Base-by-base conservation (phyloP, 1,140 invertebrate species). In the Drosophila nannoptera region DNA sequence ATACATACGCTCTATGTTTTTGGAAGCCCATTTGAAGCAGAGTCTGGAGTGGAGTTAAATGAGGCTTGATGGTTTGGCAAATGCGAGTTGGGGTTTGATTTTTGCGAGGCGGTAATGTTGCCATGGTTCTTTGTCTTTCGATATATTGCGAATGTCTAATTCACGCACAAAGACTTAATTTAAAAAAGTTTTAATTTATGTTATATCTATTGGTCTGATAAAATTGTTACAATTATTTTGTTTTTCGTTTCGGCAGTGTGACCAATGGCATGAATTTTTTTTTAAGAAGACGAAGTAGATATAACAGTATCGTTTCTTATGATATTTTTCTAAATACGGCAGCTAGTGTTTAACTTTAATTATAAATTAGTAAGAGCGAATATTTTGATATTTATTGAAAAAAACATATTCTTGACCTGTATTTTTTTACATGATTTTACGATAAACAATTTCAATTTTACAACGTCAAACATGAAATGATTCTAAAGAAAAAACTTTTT, bases 1-100 rank as follows among this genome's bases (percentile, higher is more conserved):
- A n/a, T 40, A 92, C 93, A 93, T 92, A 97, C 96, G 94, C 95
- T 92, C 95, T 92, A 72, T 95, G 93, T 90, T 94, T 95, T 2
- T 94, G 93, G 90, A 97, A 96, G 36, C 96, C 96, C 93, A 97
- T 95, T 90, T 96, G 95, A 53, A 96, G 89, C 29, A 97, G 90
- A 22, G 94, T 95, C 90, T 97, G 94, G 66, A 96, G 90, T 22
- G 95, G 94, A 52, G 94, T 93, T 68, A 94, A 88, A 88, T 94
- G 92, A 88, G 94, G 93, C 90, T 94, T 94, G 11, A 92, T 93
- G 74, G 92, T 92, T 75, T 92, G 92, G 91, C 92, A 77, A 46
- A 92, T 92, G 9, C 84, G 92, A 46, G 92, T 93, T 9, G 92
- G 92, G 63, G 92, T 93, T 40, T 92, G 91, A 90, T 93, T 94